Percentiles rank a stretch among this genome's conserved stretches.
These are phyloP conservation scores for Drosophila pruinosa DNA, from an alignment of 1,140 invertebrate species.

Conservation along the genomic window DNA sequence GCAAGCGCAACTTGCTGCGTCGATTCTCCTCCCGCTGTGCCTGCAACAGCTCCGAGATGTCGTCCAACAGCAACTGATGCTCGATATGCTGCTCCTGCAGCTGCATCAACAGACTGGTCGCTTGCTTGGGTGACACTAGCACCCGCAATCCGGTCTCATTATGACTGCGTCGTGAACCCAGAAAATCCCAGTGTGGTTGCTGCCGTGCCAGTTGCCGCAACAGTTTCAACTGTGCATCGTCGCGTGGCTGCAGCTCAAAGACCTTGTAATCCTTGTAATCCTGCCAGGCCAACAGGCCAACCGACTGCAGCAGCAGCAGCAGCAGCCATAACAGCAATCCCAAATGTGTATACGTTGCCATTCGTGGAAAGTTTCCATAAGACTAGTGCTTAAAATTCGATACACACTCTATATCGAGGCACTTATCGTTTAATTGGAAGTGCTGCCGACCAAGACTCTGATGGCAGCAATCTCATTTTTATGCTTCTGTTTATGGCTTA, in stretches of 20 bases:
- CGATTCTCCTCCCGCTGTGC: conserved; percentile 49
- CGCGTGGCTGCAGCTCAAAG: conserved; percentile 32
- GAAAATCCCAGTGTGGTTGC: conserved; percentile 46
- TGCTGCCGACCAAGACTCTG: conserved; percentile 33
- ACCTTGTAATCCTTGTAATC: conserved; percentile 67
- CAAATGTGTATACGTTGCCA: conserved; percentile 24
- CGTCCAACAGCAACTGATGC: conserved; percentile 64
- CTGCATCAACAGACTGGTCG: conserved; percentile 47
- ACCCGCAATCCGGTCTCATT: conserved; percentile 45
- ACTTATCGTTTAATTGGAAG: conserved; percentile 67
- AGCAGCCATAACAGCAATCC: background rate
- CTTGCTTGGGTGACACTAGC: conserved; percentile 73
- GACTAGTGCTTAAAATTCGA: conserved; percentile 33
- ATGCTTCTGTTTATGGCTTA: conserved; percentile 60
- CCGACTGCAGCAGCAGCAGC: conserved; percentile 33
- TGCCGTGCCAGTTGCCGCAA: conserved; percentile 14
- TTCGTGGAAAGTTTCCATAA: conserved; percentile 20
- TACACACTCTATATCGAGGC: conserved; percentile 2
- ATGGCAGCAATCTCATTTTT: conserved; percentile 36
- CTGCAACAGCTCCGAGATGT: conserved; percentile 54
- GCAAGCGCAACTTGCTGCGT: conserved; percentile 17
- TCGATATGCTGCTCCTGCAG: conserved; percentile 44
- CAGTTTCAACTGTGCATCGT: background rate
- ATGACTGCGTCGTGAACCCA: background rate
- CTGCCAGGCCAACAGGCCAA: conserved; percentile 47